A percentile compares a stretch with the other conserved stretches of the same genome.
Evolutionary conservation across 2,888 invertebrate species (phyloP).

Genomic region (Ditylenchus weischeri): DNA sequence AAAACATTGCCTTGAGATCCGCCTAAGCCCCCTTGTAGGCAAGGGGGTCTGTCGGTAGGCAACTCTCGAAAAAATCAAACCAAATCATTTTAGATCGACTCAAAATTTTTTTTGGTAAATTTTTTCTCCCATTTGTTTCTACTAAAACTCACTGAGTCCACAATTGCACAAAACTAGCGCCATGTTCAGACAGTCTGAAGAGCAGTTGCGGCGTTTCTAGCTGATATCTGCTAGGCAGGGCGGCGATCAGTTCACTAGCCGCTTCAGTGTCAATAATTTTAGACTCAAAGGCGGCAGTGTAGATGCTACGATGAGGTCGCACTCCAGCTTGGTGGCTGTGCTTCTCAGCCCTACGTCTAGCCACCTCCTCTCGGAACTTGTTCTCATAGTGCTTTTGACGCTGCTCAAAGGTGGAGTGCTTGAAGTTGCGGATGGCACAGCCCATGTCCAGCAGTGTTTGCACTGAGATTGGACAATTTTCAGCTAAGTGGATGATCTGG

Average conservation of each 20-base stretch:
- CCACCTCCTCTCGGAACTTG: constrained; percentile 40
- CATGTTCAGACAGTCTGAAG: constrained; percentile 52
- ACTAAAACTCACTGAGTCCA: constrained; percentile 46
- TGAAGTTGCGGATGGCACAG: constrained; percentile 52
- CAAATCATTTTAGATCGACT: too few relatives aligned
- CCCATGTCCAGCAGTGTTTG: constrained; percentile 43
- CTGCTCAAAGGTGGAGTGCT: constrained; percentile 46
- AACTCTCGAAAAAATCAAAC: too few relatives aligned
- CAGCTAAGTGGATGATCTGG: constrained; percentile 33
- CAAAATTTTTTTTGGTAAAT: too few relatives aligned
- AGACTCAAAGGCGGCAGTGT: constrained; percentile 38
- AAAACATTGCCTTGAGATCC: neutral
- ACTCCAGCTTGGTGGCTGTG: neutral
- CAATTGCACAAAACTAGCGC: constrained; percentile 53
- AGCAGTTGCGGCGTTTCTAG: constrained; percentile 50
- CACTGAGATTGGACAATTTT: constrained; percentile 39
- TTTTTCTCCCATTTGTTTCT: too few relatives aligned
- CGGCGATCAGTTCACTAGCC: constrained; percentile 48
- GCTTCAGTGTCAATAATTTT: constrained; percentile 44
- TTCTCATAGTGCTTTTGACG: constrained; percentile 47
- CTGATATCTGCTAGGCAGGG: constrained; percentile 50
- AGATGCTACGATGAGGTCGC: constrained; percentile 26
- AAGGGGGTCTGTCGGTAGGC: too few relatives aligned
- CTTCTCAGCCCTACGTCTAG: constrained; percentile 27
- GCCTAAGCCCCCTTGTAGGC: too few relatives aligned